phyloP scores from a whole-genome alignment of 2,113 vertebrate species.

The Dromiciops gliroides region DNA sequence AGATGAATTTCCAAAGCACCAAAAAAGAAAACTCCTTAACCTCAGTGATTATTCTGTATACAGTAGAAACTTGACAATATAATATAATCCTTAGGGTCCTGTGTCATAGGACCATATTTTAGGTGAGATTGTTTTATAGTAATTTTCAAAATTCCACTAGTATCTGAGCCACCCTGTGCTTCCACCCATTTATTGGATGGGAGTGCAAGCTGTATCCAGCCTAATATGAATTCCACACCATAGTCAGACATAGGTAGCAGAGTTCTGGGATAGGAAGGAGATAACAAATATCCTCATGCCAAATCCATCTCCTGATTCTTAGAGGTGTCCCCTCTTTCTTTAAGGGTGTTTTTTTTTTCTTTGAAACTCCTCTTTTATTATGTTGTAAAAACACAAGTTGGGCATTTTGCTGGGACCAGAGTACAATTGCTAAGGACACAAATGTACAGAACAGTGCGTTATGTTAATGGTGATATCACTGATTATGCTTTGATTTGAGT shows the following conservation, averaged over 20 bases:
- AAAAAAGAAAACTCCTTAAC: slow-evolving; percentile 37
- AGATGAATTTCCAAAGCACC: slow-evolving; percentile 22
- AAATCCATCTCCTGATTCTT: slow-evolving; percentile 7
- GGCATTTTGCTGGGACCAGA: not conserved
- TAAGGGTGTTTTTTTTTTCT: not conserved
- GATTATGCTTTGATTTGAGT: not conserved
- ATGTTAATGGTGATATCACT: not conserved
- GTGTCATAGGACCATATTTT: not conserved
- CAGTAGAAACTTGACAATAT: not conserved
- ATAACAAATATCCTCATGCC: not conserved
- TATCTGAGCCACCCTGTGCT: not conserved
- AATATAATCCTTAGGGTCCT: not conserved
- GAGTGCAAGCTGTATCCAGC: not conserved
- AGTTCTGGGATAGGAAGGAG: slow-evolving; percentile 25
- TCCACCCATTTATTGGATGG: not conserved
- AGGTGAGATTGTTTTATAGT: not conserved
- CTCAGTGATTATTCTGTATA: not conserved
- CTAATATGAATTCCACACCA: not conserved
- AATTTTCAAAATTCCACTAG: slow-evolving; percentile 26
- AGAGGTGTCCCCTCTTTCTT: not conserved
- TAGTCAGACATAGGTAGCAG: not conserved
- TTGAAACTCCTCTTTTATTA: not conserved
- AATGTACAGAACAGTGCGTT: not conserved
- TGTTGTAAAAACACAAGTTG: not conserved
- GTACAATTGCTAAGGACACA: not conserved